Base-by-base conservation (phyloP, 2,797 vertebrate genomes). In the Carapus acus region DNA sequence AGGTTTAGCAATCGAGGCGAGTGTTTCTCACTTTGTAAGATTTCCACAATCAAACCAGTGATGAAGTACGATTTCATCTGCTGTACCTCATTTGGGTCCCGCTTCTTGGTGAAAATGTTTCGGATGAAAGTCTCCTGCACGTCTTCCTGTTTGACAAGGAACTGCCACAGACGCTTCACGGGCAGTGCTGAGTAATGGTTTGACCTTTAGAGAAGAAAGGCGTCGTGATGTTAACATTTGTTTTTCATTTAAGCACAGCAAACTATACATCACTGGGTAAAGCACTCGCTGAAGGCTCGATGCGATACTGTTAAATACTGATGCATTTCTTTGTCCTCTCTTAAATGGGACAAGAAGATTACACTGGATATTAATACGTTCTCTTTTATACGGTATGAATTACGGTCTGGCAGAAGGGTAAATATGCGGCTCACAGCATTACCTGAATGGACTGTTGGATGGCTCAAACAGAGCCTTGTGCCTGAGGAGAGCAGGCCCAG, bases 81-180 rank as follows among this genome's bases (percentile, higher is more conserved):
- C 71, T 57, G 39, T 78, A 98, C 96, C 94, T 96, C 91, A 49
- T 82, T 91, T 6, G 85, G 80, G 70, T 88, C 88, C 19, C 82
- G 84, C 74, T 92, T 97, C 81, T 94, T 97, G 15, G 89, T 88
- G 67, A 99, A 99, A 83, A 99, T 96, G 82, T 96, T 93, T 75
- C 90, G 87, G 58, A 99, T 99, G 75, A 99, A 98, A 1, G 94
- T 99, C 78, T 98, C 96, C 74, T 97, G 95, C 60, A 98, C 83
- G 71, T 90, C 88, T 23, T 98, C 96, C 81, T 94, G 94, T 74
- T 97, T 98, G 43, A 99, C 91, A 67, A 99, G 84, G 67, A 91
- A 97, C 56, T 93, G 94, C 96, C 96, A 99, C 59, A 99, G 90
- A 45, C 96, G 91, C 75, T 91, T 96, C 67, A 94, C 91, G 22